phyloP scores from a whole-genome alignment of 2,113 vertebrate genomes.

The Phoenicopterus ruber region DNA sequence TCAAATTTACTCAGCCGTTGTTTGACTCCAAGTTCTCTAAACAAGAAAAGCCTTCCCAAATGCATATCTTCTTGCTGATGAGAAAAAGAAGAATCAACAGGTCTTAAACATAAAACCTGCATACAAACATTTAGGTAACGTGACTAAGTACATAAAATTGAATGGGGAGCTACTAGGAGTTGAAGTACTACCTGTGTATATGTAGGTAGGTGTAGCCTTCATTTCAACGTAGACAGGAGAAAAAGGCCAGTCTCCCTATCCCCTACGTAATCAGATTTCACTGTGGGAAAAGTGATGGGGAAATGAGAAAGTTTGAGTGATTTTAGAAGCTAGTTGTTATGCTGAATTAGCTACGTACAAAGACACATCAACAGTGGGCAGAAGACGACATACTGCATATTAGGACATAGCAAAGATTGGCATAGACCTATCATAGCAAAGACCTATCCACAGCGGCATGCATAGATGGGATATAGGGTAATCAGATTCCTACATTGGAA shows the following conservation, averaged over 20 bases:
- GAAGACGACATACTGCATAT: background rate
- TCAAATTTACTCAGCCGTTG: background rate
- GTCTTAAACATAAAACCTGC: background rate
- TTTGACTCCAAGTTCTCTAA: background rate
- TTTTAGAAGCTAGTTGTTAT: background rate
- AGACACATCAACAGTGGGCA: background rate
- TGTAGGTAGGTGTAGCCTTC: background rate
- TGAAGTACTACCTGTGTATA: background rate
- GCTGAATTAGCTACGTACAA: background rate
- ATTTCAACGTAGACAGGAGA: background rate
- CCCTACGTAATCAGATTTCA: background rate
- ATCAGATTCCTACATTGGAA: background rate
- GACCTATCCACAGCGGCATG: fast-evolving
- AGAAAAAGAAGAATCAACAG: background rate
- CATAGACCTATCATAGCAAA: no score
- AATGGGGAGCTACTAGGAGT: background rate
- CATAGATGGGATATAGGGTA: background rate
- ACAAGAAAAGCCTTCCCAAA: background rate
- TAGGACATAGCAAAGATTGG: background rate
- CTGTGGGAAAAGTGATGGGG: background rate
- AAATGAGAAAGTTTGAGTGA: background rate
- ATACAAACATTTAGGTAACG: background rate
- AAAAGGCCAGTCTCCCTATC: background rate
- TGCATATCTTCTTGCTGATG: background rate
- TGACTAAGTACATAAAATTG: background rate